Evolutionary conservation across 1,140 invertebrate genomes (phyloP), one percentile per base, ranked within the genome.

Genomic region (Rhynchophorus ferrugineus): DNA sequence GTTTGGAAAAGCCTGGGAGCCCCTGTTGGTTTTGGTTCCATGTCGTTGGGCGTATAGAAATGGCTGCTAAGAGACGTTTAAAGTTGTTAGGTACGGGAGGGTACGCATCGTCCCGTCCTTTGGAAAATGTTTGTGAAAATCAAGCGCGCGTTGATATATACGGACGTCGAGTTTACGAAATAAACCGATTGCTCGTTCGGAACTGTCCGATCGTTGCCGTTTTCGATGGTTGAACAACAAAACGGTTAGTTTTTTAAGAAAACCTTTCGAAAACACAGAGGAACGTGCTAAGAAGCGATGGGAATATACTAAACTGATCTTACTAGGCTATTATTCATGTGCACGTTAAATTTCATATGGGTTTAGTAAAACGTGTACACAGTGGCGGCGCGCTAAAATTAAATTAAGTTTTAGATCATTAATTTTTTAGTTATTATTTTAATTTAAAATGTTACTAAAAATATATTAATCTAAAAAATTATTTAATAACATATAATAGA

Each of bases 1-100:
- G 78, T 75, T 63, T 70, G 68, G 65, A 82, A 75, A 56, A 83
- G 68, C 69, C 75, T 77, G 61, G 77, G 78, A 64, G 72, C 68
- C 69, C 71, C 74, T 68, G 69, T 69, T 70, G 78, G 76, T 58
- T 66, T 69, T 66, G 75, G 73, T 69, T 78, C 77, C 78, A 80
- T 78, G 70, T 70, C 73, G 67, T 59, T 48, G 49, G 55, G 43
- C 35, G 41, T 53, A 44, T 60, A 52, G 46, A 60, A 61, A 72
- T 66, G 68, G 64, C 60, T 55, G 62, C 58, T 66, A 61, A 54
- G 69, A 71, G 70, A 60, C 67, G 63, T 56, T 60, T 57, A 68
- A 66, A 69, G 69, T 71, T 72, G 72, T 70, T 64, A 70, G 69
- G 67, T 67, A 67, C 69, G 70, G 70, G 68, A 70, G 62, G 68